phyloP scores from a whole-genome alignment of 2,113 vertebrate genomes.

The Scomber colias region DNA sequence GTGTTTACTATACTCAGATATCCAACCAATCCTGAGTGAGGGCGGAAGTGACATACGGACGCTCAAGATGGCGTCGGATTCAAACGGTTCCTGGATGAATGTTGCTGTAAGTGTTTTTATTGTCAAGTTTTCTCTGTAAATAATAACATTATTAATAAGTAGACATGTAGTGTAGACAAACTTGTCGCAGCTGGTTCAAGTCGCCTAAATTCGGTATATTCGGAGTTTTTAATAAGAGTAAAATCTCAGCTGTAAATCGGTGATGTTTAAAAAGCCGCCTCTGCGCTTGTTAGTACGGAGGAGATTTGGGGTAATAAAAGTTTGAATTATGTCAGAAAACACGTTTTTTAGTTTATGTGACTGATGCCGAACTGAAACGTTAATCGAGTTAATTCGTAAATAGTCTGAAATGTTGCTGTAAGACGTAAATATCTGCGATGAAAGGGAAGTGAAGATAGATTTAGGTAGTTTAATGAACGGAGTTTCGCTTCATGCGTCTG shows the following conservation, averaged over 20 bases:
- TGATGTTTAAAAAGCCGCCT: no score
- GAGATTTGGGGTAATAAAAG: not conserved
- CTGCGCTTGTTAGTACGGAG: fast-evolving
- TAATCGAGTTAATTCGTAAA: fast-evolving
- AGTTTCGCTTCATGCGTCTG: conserved; percentile 33
- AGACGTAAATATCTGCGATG: fast-evolving
- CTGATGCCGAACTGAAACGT: not conserved
- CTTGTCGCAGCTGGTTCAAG: fast-evolving
- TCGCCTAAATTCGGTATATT: not conserved
- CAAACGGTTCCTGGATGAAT: conserved; percentile 48
- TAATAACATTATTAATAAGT: no score
- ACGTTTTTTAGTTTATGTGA: fast-evolving
- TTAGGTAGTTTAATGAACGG: not conserved
- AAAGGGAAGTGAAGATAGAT: fast-evolving
- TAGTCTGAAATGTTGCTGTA: fast-evolving
- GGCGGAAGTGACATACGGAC: conserved; percentile 46
- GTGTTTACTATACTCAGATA: no score
- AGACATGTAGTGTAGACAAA: fast-evolving
- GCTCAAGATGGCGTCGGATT: conserved; percentile 83
- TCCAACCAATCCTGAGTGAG: no score
- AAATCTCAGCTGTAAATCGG: not conserved
- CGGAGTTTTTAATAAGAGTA: fast-evolving
- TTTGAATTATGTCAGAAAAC: fast-evolving
- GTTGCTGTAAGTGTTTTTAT: conserved; percentile 33
- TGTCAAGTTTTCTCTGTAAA: fast-evolving